These are phyloP conservation scores for Momotus momota DNA, from an alignment of 2,797 vertebrate species.

Conservation along the genomic window DNA sequence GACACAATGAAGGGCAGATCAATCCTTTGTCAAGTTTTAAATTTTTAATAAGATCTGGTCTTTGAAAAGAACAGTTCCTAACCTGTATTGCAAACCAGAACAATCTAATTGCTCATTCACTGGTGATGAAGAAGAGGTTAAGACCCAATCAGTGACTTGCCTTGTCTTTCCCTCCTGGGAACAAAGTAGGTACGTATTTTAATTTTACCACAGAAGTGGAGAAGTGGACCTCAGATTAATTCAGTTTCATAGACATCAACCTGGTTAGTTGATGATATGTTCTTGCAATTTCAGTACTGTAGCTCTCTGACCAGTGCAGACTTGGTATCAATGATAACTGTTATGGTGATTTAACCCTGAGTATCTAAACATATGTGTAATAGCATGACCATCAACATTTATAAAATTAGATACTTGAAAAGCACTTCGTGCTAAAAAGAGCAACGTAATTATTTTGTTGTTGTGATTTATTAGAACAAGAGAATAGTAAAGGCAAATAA, in stretches of 20 bases:
- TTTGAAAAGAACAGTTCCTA: constrained; percentile 42
- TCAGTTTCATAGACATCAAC: not conserved
- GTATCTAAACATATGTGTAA: not conserved
- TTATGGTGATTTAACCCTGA: not conserved
- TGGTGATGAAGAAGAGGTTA: not conserved
- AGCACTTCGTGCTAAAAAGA: not conserved
- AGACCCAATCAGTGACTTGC: not conserved
- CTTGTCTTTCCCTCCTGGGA: not conserved
- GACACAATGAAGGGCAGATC: not conserved
- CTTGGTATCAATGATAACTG: not conserved
- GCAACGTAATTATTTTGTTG: constrained; percentile 2
- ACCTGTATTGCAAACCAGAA: not conserved
- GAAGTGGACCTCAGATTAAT: not conserved
- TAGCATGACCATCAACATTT: not conserved
- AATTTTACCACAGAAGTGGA: not conserved
- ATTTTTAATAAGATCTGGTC: not conserved
- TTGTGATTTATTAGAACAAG: not conserved
- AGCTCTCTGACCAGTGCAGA: not conserved
- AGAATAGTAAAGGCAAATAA: not conserved
- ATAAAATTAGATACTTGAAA: not conserved
- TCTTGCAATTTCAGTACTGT: constrained; percentile 12
- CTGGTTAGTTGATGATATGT: not conserved
- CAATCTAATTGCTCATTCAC: not conserved
- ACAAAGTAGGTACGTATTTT: not conserved
- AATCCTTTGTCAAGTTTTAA: constrained; percentile 15